Base-by-base conservation (phyloP, 2,113 vertebrate genomes). In the Apodemus sylvaticus region DNA sequence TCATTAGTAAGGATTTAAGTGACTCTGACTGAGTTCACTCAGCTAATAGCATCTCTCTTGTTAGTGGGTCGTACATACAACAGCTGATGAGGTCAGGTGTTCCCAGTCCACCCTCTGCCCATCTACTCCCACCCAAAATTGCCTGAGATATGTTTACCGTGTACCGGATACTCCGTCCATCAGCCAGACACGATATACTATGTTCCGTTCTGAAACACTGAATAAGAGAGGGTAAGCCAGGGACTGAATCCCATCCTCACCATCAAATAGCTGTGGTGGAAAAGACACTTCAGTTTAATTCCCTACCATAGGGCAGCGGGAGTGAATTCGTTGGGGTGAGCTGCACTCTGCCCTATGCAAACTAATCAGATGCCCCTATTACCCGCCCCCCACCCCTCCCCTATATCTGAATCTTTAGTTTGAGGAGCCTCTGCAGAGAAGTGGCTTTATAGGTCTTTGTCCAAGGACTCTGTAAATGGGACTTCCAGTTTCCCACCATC, bases 381-480 rank as follows among this genome's bases (percentile, higher is more conserved):
- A 10, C 34, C 31, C 5, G 13, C 9, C 5, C 31, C 66, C 14
- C 31, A 2, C 66, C 29, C 29, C 3, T 4, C 3, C 39, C 31
- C 19, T 6, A 12, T 22, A 17, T 4, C 60, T 29, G 8, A 20
- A 31, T 8, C 74, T 88, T 89, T 48, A 39, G 8, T 70, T 88
- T 89, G 55, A 45, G 11, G 0, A 58, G 82, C n/a, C 73, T 83
- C 82, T 53, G 42, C 3, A 13, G 88, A 62, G 36, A 62, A 19
- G 1, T 62, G 48, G 3, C 70, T 36, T 64, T 24, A 58, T 45
- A 19, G 10, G 4, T 5, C 76, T 36, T 45, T 66, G 31, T 9
- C 68, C 3, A 7, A 92, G 77, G 89, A 51, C 90, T 94, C 94
- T 45, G 48, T 97, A 93, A 98, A 96, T 90, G 97, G 97, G 96